Evolutionary conservation across 2,113 vertebrate species (phyloP), one percentile per base, ranked within the genome.

Genomic region (Centropus bengalensis): DNA sequence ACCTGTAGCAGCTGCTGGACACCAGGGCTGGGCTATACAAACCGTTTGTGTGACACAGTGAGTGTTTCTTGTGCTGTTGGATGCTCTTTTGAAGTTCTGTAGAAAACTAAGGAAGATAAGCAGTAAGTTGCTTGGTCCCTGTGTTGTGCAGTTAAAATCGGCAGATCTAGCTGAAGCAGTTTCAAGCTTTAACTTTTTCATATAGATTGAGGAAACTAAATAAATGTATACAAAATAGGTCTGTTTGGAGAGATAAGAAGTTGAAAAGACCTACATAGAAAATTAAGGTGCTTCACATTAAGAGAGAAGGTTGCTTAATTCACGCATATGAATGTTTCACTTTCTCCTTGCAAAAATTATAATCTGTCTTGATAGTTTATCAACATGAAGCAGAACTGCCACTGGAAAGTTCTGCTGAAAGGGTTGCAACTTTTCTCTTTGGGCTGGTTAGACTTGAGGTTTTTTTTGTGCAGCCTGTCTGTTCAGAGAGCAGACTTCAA

Each of bases 201-300:
- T 54, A 22, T 58, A 18, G 55, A 23, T 32, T 51, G 69, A 14
- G 30, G 18, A 47, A 60, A 20, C 9, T 49, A 33, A 77, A 15
- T 51, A 73, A 52, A 11, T n/a, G 8, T 62, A 5, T 40, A 58
- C 26, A 33, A 42, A 86, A n/a, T 51, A 36, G 84, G 28, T 33
- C 56, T 91, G 66, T 64, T 3, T 40, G 81, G 15, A n/a, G 69
- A 75, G 94, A 89, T 71, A 92, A 91, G 82, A 70, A 77, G 20
- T n/a, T 75, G 42, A 42, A 82, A 69, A 88, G 86, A 67, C 52
- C 38, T 23, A 21, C 22, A 3, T 0, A 38, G 47, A 51, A 89
- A 82, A 89, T 74, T 0, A 32, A 91, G 62, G 81, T 92, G 69
- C 68, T 84, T 83, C 49, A 38, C 64, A 9, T 68, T 20, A 56